Base-by-base conservation (phyloP, 92 coral and sea anemone genomes). In the Umimayanthus chanpuru region DNA sequence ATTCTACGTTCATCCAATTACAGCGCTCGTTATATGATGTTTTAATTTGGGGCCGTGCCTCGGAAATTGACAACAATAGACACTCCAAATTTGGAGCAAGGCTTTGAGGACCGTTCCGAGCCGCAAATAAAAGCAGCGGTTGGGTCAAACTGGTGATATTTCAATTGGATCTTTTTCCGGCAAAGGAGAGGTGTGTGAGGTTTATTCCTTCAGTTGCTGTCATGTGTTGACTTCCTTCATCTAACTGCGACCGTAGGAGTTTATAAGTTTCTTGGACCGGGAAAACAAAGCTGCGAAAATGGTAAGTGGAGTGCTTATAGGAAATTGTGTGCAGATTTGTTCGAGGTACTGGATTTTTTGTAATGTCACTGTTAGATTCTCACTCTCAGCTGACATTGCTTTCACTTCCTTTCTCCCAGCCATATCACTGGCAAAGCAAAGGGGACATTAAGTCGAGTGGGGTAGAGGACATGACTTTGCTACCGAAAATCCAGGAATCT, bases 361-460 rank as follows among this genome's bases (percentile, higher is more conserved):
- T 12, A 56, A n/a, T 67, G 55, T 21, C 29, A 25, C 30, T 44
- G 77, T 41, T 82, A 20, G 61, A 25, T 38, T 71, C 25, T 82
- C 87, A 25, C 23, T 71, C 25, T 82, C 87, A 70, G 87, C 55
- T 85, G 68, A 80, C 80, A 70, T 53, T n/a, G 25, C 30, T 66
- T 20, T 66, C 9, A 83, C 64, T 83, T 83, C 87, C 78, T 71
- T 29, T 73, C 26, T 80, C 55, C 2, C 89, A 94, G 98, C 98
- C 98, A 77, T 96, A 97, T 86, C 99, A 97, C 77, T 97, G 99
- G 99, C 99, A 97, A 89, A 97, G 99, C 87, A 97, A 97, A 50
- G 98, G 99, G 76, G 92, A 92, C 93, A 94, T 96, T 29, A 97
- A 97, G 76, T 94, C 99, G 53, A 97, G 99, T 85, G 99, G 99